Evolutionary conservation across 2,888 invertebrate genomes (phyloP), one percentile per base, ranked within the genome.

Genomic region (Leptinotarsa tumamoca): DNA sequence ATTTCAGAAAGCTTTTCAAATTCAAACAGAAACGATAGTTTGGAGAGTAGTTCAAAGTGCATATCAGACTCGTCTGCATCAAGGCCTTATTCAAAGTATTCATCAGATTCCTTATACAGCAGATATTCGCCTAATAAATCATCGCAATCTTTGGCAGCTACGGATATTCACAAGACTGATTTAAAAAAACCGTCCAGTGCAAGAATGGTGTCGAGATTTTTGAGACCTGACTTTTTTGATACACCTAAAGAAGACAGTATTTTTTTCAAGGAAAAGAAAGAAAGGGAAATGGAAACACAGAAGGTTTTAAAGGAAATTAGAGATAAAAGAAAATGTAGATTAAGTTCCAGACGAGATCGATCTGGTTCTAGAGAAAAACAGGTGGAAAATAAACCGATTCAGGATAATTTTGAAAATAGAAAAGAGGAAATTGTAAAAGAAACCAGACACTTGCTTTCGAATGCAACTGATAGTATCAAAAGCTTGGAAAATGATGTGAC

Each of bases 221-320:
- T 95, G 75, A 90, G 95, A 50, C 94, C 95, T 0, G 95, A 95
- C 87, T 95, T 95, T 85, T 94, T 93, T 85, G 94, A 95, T 79
- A 89, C 92, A 2, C 90, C 91, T 4, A 86, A 86, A 80, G 91
- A 83, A 66, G 94, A 94, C 82, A 93, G 91, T 83, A 89, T 91
- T 27, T 92, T 92, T 84, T 90, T 91, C 1, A 90, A 91, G 85
- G 91, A 92, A 84, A 90, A 91, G 81, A 91, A 91, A 79, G 90
- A 93, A 86, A 90, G 94, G 81, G 92, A 95, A 87, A 88, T 94
- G 83, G 91, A 93, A 89, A 91, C 94, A 69, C 92, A 94, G 86
- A 91, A 92, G 86, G 91, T 93, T 33, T 86, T 94, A 10, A 91
- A 92, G 84, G 92, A 95, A 89, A 92, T 93, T 74, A 87, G 94